These are phyloP conservation scores for Lasiommata megera DNA, from an alignment of 2,888 invertebrate species.

Conservation along the genomic window DNA sequence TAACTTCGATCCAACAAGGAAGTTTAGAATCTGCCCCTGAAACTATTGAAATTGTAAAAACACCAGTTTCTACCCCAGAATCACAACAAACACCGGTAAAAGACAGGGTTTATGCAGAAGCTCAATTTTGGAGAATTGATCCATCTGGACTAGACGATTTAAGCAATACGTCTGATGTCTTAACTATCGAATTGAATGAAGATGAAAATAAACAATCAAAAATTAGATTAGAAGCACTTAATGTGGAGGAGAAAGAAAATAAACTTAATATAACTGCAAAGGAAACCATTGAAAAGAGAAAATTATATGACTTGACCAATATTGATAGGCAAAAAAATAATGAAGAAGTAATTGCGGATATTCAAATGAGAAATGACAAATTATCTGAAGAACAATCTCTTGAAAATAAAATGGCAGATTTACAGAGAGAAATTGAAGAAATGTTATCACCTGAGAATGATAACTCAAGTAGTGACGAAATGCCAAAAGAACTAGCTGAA, in stretches of 20 bases:
- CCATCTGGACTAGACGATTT: conserved; percentile 49
- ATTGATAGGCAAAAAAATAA: conserved; percentile 31
- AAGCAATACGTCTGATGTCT: conserved; percentile 48
- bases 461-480: conserved; percentile 60
- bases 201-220: conserved; percentile 9
- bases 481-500: conserved; percentile 57
- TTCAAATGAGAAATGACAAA: conserved; percentile 36
- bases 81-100: conserved; percentile 67
- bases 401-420: conserved; percentile 73
- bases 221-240: conserved; percentile 24
- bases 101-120: conserved; percentile 68
- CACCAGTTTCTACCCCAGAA: conserved; percentile 62
- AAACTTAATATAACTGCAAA: conserved; percentile 10
- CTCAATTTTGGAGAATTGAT: conserved; percentile 71
- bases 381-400: conserved; percentile 66
- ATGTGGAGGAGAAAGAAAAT: conserved; percentile 3
- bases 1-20: conserved; percentile 41
- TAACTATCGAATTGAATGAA: conserved; percentile 40
- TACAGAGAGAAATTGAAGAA: conserved; percentile 76
- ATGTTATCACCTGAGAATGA: conserved; percentile 73
- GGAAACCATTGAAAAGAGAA: conserved; percentile 6
- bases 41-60: conserved; percentile 37
- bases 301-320: conserved; percentile 17
- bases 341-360: conserved; percentile 35
- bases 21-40: conserved; percentile 1